Percentiles rank a stretch among this genome's conserved stretches.
phyloP scores from a whole-genome alignment of 2,797 vertebrate genomes.

The Chrosomus eos region DNA sequence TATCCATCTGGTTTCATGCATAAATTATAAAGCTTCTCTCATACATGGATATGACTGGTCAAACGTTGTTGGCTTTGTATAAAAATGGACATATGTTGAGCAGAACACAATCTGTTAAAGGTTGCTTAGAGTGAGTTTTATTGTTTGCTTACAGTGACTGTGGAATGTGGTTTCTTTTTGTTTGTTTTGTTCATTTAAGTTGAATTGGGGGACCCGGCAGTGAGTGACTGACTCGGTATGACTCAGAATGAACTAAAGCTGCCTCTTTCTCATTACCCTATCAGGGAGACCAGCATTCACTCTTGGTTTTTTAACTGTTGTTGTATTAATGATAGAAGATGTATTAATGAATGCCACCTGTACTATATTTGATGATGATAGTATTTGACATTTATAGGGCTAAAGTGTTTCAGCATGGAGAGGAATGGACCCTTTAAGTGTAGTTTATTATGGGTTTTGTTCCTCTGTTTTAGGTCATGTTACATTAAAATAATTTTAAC shows the following conservation, averaged over 20 bases:
- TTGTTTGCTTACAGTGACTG: slow-evolving; percentile 47
- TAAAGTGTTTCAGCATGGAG: slow-evolving; percentile 59
- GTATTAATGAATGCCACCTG: slow-evolving; percentile 61
- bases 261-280: slow-evolving; percentile 51
- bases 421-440: slow-evolving; percentile 19
- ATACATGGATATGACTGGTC: not conserved
- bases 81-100: slow-evolving; percentile 26
- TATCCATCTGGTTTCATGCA: slow-evolving; percentile 14
- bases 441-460: slow-evolving; percentile 20
- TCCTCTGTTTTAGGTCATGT: slow-evolving; percentile 31
- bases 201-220: slow-evolving; percentile 49
- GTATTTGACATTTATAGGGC: slow-evolving; percentile 61
- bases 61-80: slow-evolving; percentile 20
- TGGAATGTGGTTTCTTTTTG: slow-evolving; percentile 51
- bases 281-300: slow-evolving; percentile 55
- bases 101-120: slow-evolving; percentile 38
- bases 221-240: slow-evolving; percentile 52
- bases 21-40: slow-evolving; percentile 9
- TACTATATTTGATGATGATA: slow-evolving; percentile 63
- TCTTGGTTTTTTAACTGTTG: slow-evolving; percentile 54
- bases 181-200: slow-evolving; percentile 46
- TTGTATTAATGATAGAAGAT: slow-evolving; percentile 58
- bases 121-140: slow-evolving; percentile 11
- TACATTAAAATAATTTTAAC: slow-evolving; percentile 8
- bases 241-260: slow-evolving; percentile 58